Evolutionary conservation across 1,140 invertebrate genomes (phyloP).

Genomic region (Vanessa tameamea): DNA sequence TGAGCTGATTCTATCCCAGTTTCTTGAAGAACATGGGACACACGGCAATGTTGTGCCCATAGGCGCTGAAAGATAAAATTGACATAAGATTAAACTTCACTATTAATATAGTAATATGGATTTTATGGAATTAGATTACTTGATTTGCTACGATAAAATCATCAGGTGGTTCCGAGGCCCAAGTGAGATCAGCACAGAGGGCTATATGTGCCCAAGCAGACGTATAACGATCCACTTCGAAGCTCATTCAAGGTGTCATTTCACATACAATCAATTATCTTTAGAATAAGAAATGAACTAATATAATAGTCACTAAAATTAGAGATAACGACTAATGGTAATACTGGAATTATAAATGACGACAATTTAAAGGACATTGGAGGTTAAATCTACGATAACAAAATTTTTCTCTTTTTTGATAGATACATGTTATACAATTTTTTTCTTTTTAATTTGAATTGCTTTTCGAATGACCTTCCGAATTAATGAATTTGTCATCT

Average conservation of each 20-base stretch:
- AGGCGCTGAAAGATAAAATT: conserved; percentile 58
- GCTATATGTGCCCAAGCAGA: conserved; percentile 75
- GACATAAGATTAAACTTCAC: not conserved
- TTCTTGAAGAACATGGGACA: conserved; percentile 71
- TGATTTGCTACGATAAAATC: conserved; percentile 75
- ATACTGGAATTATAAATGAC: conserved; percentile 76
- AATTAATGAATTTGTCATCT: conserved; percentile 58
- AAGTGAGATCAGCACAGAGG: conserved; percentile 78
- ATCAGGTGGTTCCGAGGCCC: conserved; percentile 72
- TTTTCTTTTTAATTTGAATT: conserved; percentile 73
- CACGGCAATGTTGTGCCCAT: conserved; percentile 70
- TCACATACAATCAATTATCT: conserved; percentile 71
- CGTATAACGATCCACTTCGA: conserved; percentile 75
- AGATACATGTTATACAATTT: conserved; percentile 73
- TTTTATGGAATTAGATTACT: conserved; percentile 43
- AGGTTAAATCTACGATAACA: conserved; percentile 76
- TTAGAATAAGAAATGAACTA: conserved; percentile 69
- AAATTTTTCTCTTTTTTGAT: conserved; percentile 79
- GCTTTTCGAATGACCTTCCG: conserved; percentile 68
- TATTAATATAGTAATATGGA: not conserved
- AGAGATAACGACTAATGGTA: conserved; percentile 70
- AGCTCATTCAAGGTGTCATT: conserved; percentile 79
- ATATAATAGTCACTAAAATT: conserved; percentile 74
- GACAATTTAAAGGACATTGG: conserved; percentile 78
- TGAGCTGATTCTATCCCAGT: conserved; percentile 52